Conservation (phyloP, 2,888 invertebrate species). For the Pecten maximus region DNA sequence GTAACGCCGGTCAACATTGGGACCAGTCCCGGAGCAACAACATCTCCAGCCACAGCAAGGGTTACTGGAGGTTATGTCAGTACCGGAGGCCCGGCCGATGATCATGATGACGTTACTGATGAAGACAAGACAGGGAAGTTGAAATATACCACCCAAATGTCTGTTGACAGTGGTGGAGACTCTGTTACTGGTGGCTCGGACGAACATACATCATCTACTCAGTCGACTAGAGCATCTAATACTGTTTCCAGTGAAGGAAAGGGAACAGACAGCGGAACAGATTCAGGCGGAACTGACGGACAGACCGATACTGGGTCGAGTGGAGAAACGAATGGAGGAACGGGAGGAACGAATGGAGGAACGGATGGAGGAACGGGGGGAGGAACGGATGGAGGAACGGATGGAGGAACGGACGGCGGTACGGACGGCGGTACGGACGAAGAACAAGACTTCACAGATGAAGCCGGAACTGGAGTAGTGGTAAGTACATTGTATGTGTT, state of each 20-base stretch:
- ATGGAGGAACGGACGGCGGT: conserved; percentile 55
- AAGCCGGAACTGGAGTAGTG: conserved; percentile 34
- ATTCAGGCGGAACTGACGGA: conserved; percentile 52
- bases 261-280: conserved; percentile 50
- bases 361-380: conserved; percentile 48
- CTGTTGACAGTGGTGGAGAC: background rate
- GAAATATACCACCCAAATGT: background rate
- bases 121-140: background rate
- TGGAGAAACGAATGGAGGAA: background rate
- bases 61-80: background rate
- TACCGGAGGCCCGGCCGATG: background rate
- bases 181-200: background rate
- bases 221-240: background rate
- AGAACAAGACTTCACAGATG: conserved; percentile 48
- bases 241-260: conserved; percentile 52
- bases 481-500: background rate
- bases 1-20: background rate
- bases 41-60: background rate
- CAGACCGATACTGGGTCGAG: conserved; percentile 24
- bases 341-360: conserved; percentile 50
- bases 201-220: background rate
- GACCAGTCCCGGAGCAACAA: background rate
- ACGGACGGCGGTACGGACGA: conserved; percentile 56
- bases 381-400: conserved; percentile 46
- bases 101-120: background rate